phyloP scores from a whole-genome alignment of 1,140 invertebrate genomes.

The Eubasilissa regina region DNA sequence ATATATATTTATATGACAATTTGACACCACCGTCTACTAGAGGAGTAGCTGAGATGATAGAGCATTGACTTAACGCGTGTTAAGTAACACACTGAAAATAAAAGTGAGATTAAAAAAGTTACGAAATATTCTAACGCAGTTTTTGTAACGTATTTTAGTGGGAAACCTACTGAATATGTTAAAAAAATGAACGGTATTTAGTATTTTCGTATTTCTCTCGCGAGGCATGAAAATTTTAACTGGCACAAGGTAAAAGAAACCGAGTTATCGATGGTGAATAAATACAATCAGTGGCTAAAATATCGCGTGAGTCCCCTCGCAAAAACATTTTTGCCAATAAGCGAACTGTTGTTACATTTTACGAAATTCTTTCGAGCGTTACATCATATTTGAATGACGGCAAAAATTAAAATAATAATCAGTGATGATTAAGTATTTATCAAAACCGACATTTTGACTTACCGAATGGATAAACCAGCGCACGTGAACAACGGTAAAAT shows the following conservation, averaged over 20 bases:
- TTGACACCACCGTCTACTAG: too few relatives aligned
- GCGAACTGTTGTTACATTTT: constrained; percentile 2
- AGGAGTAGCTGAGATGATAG: too few relatives aligned
- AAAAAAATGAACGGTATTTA: too few relatives aligned
- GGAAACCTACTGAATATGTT: too few relatives aligned
- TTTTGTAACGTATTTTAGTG: too few relatives aligned
- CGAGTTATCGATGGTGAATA: constrained; percentile 10
- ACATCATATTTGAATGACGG: background rate
- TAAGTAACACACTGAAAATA: too few relatives aligned
- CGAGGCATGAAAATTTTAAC: background rate
- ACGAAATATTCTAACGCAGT: too few relatives aligned
- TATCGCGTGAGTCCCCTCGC: constrained; percentile 7
- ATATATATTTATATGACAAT: too few relatives aligned
- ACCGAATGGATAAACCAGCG: background rate
- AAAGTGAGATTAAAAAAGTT: too few relatives aligned
- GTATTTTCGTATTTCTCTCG: too few relatives aligned
- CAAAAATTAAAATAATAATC: background rate
- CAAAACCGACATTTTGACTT: background rate
- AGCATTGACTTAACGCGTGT: too few relatives aligned
- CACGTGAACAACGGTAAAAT: too few relatives aligned
- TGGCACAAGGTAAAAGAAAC: constrained; percentile 21
- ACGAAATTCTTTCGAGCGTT: background rate
- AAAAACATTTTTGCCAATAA: constrained; percentile 32
- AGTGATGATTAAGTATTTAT: background rate
- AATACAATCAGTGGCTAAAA: constrained; percentile 7